Evolutionary conservation across 2,797 vertebrate genomes (phyloP), one percentile per base, ranked within the genome.

Genomic region (Luscinia luscinia): DNA sequence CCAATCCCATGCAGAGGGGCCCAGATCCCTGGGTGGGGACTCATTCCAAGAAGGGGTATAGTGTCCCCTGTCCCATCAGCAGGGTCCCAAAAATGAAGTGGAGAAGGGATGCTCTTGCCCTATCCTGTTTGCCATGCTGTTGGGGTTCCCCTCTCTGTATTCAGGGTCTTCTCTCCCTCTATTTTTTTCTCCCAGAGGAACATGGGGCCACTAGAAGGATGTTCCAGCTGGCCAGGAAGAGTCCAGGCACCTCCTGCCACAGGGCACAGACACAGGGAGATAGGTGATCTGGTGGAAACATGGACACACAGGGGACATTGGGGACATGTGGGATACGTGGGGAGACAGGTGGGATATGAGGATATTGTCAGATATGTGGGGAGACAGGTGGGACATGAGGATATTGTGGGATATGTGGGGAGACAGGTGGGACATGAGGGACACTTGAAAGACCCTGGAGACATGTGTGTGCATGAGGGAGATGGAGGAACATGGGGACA

Each of bases 201-300:
- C 26, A 24, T 0, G 1, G 24, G 21, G 5, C 26, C 45, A 24
- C 20, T 51, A 43, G 16, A 69, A 26, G 17, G 21, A 20, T 59
- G 23, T 26, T 20, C 36, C 32, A 69, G 45, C 45, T 51, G 32
- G 20, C 46, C 78, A 51, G 13, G 20, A 80, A 24, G 54, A 59
- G 12, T 48, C 55, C 64, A 30, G 55, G 20, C 32, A 43, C 32
- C 26, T 43, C 45, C 54, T 68, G 32, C 26, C 16, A 36, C 26
- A 21, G 20, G 38, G 11, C 38, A 24, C 1, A 1, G 48, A 51
- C 32, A 36, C 0, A 20, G 30, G 30, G 26, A 26, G 15, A 49
- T 51, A 26, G 9, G 15, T 15, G 26, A 51, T 51, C 27, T 9
- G 15, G 15, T 51, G 49, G 49, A 15, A 51, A 51, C 49, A 51